A percentile compares a stretch with the other conserved stretches of the same genome.
Evolutionary conservation across 1,140 invertebrate genomes (phyloP).

Genomic region (Leptinotarsa defecta): DNA sequence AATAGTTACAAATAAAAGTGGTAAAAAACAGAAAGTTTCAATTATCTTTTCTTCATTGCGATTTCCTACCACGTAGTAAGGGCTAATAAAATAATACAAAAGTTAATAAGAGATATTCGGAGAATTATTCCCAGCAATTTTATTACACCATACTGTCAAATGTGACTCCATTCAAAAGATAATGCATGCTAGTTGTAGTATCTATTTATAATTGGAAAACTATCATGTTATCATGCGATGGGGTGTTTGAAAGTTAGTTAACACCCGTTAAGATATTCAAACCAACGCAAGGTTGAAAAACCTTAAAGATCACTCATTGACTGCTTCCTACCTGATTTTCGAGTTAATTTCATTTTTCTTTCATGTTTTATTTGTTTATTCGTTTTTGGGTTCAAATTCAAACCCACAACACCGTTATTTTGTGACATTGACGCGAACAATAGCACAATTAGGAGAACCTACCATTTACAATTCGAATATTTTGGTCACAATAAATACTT

Average conservation of each 20-base stretch:
- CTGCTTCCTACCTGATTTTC: constrained; percentile 39
- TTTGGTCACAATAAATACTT: not conserved
- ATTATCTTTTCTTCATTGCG: no score
- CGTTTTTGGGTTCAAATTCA: constrained; percentile 26
- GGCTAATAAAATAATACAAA: not conserved
- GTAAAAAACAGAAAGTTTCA: no score
- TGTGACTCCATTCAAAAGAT: not conserved
- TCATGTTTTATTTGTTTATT: constrained; percentile 32
- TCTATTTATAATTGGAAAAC: not conserved
- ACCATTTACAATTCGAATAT: not conserved
- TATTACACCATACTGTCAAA: not conserved
- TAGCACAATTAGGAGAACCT: not conserved
- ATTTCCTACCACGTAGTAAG: no score
- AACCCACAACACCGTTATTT: constrained; percentile 17
- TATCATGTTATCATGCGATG: not conserved
- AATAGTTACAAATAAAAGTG: no score
- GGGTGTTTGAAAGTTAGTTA: constrained; percentile 15
- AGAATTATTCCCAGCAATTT: not conserved
- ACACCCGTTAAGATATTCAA: constrained; percentile 6
- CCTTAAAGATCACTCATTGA: constrained; percentile 31
- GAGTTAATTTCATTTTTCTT: constrained; percentile 35
- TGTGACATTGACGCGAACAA: not conserved
- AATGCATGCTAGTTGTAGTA: not conserved
- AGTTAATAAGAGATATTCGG: not conserved
- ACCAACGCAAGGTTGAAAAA: constrained; percentile 23